Conservation (phyloP, 2,888 invertebrate species). For the Agrotis exclamationis region DNA sequence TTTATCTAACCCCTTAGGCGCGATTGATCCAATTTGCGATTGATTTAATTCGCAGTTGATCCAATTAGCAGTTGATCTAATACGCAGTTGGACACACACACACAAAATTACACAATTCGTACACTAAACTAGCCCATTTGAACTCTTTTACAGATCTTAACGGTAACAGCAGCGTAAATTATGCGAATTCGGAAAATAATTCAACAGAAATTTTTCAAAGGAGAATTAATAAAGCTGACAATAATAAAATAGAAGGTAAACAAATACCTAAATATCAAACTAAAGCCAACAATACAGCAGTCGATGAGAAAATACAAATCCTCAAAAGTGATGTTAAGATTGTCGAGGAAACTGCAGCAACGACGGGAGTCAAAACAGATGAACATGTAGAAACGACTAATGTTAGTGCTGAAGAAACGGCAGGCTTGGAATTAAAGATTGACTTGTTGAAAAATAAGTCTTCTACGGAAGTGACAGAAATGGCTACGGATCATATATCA, state of each 20-base stretch:
- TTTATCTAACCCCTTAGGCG: too few relatives aligned
- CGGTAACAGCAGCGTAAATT: conserved; percentile 74
- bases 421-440: background rate
- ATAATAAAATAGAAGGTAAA: conserved; percentile 4
- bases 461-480: conserved; percentile 10
- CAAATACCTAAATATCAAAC: background rate
- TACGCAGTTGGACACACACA: too few relatives aligned
- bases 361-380: background rate
- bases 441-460: conserved; percentile 5
- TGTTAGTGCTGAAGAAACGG: background rate
- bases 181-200: conserved; percentile 41
- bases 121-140: too few relatives aligned
- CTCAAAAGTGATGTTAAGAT: background rate
- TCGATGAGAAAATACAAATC: conserved; percentile 9
- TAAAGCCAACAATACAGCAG: background rate
- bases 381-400: background rate
- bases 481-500: conserved; percentile 31
- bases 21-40: too few relatives aligned
- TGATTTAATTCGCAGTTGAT: too few relatives aligned
- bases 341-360: background rate
- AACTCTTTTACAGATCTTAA: conserved; percentile 79
- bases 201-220: conserved; percentile 23
- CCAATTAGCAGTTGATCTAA: too few relatives aligned
- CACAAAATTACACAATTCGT: too few relatives aligned
- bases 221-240: conserved; percentile 20